Base-by-base conservation (phyloP, 1,140 invertebrate genomes). In the Rhagoletis zephyria region DNA sequence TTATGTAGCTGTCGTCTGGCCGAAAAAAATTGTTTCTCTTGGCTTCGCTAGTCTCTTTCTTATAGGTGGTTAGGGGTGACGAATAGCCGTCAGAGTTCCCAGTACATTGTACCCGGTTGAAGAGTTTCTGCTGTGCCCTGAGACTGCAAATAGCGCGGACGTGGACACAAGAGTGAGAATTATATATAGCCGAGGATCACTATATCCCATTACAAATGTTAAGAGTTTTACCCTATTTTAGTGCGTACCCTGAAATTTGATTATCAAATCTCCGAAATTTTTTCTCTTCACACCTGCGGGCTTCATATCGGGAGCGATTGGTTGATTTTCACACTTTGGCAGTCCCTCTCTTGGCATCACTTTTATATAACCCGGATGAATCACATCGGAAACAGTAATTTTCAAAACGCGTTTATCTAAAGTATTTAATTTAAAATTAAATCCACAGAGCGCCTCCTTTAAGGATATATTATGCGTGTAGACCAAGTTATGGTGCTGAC, bases 381-480 rank as follows among this genome's bases (percentile, higher is more conserved):
- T 94, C 30, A 97, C 94, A 89, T 96, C 96, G 40, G 95, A 95
- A 88, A 97, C 95, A 87, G 94, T 95, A 14, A 96, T 92, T 89
- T 95, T 94, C 60, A 97, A 92, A 87, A 93, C 93, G 88, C 96
- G 94, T 14, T 95, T 94, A 89, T 97, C 96, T 85, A 97, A 93
- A 0, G 96, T 96, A 64, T 93, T 92, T 2, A 97, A 91, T 12
- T 93, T 94, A 64, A 97, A 93, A 12, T 93, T 94, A 1, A 95
- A 94, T 6, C 96, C 96, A 56, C 94, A 94, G 60, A 97, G 93
- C 0, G 96, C 95, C 89, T 97, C 95, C 88, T 94, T 93, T 67
- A 97, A 90, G 67, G 94, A 94, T 19, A 97, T 94, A 12, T 93
- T 90, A 67, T 94, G 93, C 2, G 93, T 93, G 91, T 95, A 95